Evolutionary conservation across 2,113 vertebrate species (phyloP).

Genomic region (Acanthochromis polyacanthus): DNA sequence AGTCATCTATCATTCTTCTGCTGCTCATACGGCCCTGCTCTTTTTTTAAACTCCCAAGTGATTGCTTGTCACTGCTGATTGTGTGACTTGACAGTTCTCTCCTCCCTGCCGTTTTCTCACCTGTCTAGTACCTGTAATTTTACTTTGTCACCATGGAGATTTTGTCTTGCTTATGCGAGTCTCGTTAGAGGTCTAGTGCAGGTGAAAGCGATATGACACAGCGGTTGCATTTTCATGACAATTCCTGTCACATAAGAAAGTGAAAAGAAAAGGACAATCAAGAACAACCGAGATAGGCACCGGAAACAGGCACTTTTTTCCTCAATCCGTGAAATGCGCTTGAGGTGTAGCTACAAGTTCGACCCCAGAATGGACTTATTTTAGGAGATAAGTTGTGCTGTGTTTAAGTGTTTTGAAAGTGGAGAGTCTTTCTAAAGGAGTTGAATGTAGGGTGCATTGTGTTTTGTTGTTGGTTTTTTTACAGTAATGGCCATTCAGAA

Average conservation of each 20-base stretch:
- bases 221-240: conserved; percentile 38
- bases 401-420: conserved; percentile 17
- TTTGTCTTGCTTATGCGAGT: conserved; percentile 35
- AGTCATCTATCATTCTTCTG: conserved; percentile 60
- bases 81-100: conserved; percentile 55
- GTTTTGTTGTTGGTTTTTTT: background rate
- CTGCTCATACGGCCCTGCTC: conserved; percentile 37
- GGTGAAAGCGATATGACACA: conserved; percentile 23
- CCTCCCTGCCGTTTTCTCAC: conserved; percentile 21
- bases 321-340: conserved; percentile 16
- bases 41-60: conserved; percentile 66
- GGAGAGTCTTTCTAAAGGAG: background rate
- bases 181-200: conserved; percentile 48
- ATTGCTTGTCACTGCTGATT: conserved; percentile 77
- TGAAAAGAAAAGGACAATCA: conserved; percentile 31
- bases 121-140: conserved; percentile 57
- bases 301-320: background rate
- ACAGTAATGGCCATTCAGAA: conserved; percentile 7
- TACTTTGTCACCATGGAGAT: conserved; percentile 64
- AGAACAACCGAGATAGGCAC: conserved; percentile 12
- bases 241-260: conserved; percentile 26
- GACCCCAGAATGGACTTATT: conserved; percentile 34
- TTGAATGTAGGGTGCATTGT: conserved; percentile 29
- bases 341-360: conserved; percentile 9
- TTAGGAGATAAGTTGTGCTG: conserved; percentile 22